Evolutionary conservation across 2,888 invertebrate species (phyloP), one percentile per base, ranked within the genome.

Genomic region (Rhopalosiphum nymphaeae): DNA sequence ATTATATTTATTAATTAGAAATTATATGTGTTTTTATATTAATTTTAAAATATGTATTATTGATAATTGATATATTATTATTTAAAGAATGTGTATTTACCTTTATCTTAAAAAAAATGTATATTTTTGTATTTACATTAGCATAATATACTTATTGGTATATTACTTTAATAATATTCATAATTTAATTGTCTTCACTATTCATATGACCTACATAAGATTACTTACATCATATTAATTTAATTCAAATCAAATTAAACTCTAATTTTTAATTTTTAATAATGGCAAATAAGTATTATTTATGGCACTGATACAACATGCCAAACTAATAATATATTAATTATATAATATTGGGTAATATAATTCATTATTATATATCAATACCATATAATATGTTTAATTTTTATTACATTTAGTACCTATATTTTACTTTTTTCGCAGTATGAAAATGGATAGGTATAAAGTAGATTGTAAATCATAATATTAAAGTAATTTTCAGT

Each of bases 401-500:
- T 78, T 11, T 36, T 36, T 21, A 36, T 42, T 36, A 36, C 36
- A 78, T 36, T 78, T 21, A 53, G 16, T 53, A 21, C 21, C 53
- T 53, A 78, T 36, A 21, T 78, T 7, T 78, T 36, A 36, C 21
- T 78, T 36, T 53, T 16, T 53, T 21, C 7, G 21, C 9, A 21
- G 78, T 25, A 36, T 78, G 36, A 9, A 36, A 78, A 78, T 78
- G 2, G 67, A 21, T 36, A 78, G 36, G 3, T 25, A 78, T 21
- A 3, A 53, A 5, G 21, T 53, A 53, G 53, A 9, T 78, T 67
- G 16, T 21, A 78, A 67, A 21, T 78, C 49, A 53, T 78, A 21
- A 78, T 78, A 78, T 78, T 36, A 21, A 86, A 86, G 2, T 57
- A 1, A 89, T 61, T 89, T 46, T 56, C 84, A 91, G 53, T 91